These are phyloP conservation scores for Mycetomoellerius zeteki DNA, from an alignment of 1,140 invertebrate genomes.

Conservation along the genomic window DNA sequence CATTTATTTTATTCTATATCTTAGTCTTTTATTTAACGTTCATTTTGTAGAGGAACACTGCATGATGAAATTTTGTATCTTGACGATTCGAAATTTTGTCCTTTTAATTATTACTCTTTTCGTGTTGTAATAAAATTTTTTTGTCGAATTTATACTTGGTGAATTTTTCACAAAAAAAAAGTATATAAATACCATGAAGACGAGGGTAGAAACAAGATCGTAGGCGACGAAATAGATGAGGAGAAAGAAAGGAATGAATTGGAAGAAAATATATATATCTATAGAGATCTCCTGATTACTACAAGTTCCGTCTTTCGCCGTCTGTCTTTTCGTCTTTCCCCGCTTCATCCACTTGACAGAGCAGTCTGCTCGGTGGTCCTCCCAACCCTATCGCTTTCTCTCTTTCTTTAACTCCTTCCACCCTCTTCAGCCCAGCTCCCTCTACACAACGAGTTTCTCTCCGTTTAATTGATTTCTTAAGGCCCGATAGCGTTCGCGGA, in stretches of 20 bases:
- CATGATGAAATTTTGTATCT: background rate
- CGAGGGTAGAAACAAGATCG: conserved; percentile 62
- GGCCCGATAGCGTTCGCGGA: conserved; percentile 83
- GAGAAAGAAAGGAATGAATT: conserved; percentile 48
- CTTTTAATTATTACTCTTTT: conserved; percentile 51
- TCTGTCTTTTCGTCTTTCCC: conserved; percentile 80
- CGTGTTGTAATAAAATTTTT: conserved; percentile 40
- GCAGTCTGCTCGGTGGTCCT: conserved; percentile 62
- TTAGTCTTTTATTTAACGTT: background rate
- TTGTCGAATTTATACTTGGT: conserved; percentile 51
- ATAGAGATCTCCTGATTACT: conserved; percentile 82
- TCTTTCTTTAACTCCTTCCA: conserved; percentile 35
- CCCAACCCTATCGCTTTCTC: conserved; percentile 31
- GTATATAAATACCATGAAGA: conserved; percentile 7
- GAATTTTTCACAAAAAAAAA: conserved; percentile 42
- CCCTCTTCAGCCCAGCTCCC: conserved; percentile 27
- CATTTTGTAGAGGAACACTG: background rate
- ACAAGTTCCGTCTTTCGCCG: conserved; percentile 82
- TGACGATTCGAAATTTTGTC: conserved; percentile 25
- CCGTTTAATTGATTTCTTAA: conserved; percentile 86
- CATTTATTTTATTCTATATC: background rate
- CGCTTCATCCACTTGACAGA: conserved; percentile 81
- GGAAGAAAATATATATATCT: conserved; percentile 54
- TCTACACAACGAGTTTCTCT: conserved; percentile 71
- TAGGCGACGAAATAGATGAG: conserved; percentile 72